These are phyloP conservation scores for Ceratina japonica DNA, from an alignment of 1,140 invertebrate genomes.

Conservation along the genomic window DNA sequence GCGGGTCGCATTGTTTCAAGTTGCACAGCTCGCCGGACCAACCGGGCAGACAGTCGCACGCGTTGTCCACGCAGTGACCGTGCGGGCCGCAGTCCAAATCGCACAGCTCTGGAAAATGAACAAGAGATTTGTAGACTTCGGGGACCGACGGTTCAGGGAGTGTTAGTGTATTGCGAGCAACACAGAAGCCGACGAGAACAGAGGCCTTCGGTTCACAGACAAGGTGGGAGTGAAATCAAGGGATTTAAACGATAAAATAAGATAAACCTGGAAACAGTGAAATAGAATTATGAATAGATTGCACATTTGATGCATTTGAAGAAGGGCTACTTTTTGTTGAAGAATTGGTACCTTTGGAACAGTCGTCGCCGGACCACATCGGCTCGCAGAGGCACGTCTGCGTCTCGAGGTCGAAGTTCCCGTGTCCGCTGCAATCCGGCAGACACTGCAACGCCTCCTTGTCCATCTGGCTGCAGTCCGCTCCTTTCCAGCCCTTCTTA, in stretches of 20 bases:
- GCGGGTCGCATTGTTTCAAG: constrained; percentile 91
- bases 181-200: constrained; percentile 37
- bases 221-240: not conserved
- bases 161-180: constrained; percentile 39
- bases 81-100: constrained; percentile 95
- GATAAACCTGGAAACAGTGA: constrained; percentile 1
- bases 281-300: not conserved
- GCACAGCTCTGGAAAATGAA: constrained; percentile 88
- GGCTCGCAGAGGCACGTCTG: constrained; percentile 95
- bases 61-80: constrained; percentile 94
- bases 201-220: not conserved
- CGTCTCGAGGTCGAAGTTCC: constrained; percentile 95
- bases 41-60: constrained; percentile 92
- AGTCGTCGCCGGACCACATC: constrained; percentile 96
- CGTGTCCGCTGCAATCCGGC: constrained; percentile 96
- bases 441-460: constrained; percentile 96
- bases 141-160: not conserved
- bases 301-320: no score
- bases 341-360: constrained; percentile 87
- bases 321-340: no score
- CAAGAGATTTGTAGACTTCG: not conserved
- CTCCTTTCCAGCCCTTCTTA: constrained; percentile 97
- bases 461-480: constrained; percentile 94
- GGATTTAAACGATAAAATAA: not conserved
- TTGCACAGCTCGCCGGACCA: constrained; percentile 96